Evolutionary conservation across 2,113 vertebrate species (phyloP).

Genomic region (Craseonycteris thonglongyai): DNA sequence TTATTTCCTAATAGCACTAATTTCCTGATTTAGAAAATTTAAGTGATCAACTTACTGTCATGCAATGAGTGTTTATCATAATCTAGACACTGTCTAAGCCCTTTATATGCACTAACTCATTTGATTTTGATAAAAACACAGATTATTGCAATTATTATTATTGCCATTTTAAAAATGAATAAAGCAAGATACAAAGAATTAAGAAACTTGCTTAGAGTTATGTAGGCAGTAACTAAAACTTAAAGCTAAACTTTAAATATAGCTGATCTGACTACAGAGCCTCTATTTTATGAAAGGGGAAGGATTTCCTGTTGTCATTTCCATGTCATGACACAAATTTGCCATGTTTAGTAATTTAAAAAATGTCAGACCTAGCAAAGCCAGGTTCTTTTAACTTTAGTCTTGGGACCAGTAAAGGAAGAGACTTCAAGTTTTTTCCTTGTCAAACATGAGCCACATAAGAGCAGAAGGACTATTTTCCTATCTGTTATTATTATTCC

Average conservation of each 20-base stretch:
- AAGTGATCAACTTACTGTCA: background rate
- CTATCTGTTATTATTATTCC: conserved; percentile 2
- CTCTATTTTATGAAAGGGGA: conserved; percentile 4
- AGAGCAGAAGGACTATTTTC: background rate
- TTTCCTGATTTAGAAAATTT: conserved; percentile 25
- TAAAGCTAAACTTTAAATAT: background rate
- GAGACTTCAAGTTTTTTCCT: background rate
- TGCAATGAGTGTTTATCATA: background rate
- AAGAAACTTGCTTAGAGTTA: background rate
- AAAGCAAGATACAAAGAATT: background rate
- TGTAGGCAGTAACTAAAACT: background rate
- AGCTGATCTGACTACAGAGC: background rate
- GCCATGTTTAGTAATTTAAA: background rate
- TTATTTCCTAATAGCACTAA: background rate
- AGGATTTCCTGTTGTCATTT: conserved; percentile 22
- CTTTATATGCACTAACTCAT: background rate
- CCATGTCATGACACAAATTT: background rate
- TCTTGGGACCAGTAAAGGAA: background rate
- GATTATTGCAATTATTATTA: background rate
- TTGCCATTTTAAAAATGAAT: conserved; percentile 2
- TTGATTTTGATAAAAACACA: background rate
- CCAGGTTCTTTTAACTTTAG: background rate
- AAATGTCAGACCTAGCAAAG: background rate
- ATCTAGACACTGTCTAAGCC: background rate
- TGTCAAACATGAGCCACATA: background rate